Evolutionary conservation across 2,888 invertebrate species (phyloP), one percentile per base, ranked within the genome.

Genomic region (Gymnocheta viridis): DNA sequence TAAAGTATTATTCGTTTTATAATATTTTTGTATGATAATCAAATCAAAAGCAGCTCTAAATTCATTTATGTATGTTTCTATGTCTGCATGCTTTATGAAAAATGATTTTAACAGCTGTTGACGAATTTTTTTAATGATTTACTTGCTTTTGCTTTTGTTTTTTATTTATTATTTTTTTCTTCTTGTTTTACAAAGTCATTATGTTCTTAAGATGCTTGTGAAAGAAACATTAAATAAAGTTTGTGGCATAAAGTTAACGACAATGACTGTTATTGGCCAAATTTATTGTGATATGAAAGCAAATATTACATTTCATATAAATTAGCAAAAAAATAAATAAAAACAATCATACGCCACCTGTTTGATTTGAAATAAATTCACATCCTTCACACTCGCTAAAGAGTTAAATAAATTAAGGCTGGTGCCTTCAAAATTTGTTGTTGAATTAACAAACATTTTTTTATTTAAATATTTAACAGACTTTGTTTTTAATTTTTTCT

Each of bases 31-130:
- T 27, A 29, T 49, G 19, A 41, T 24, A 47, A 22, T 9, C 14
- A 56, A 76, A 41, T 29, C 19, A 44, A 24, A 22, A 60, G 7
- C 24, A 35, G 7, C 29, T 54, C 27, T 1, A 58, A 32, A 44
- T 60, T 32, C 62, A 54, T 24, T 47, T 60, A 41, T 41, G 6
- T 19, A 10, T 19, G 2, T 47, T 7, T 29, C 2, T 44, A 10
- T 47, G 4, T 7, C 12, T 60, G 9, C 6, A 4, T 12, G 35
- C 19, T 12, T 0, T 0, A 49, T 44, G 47, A 70, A 49, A 73
- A 72, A 72, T 72, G 27, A 38, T 56, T 80, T 64, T 1, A 80
- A 47, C 79, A 80, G 44, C 62, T 80, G 79, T 56, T 64, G 47
- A 14, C 47, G 7, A n/a, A 10, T 19, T 35, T 19, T 27, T 35